Percentiles rank a stretch among this genome's conserved stretches.
phyloP scores from a whole-genome alignment of 2,888 invertebrate species.

The Pseudococcus jackbeardsleyi region DNA sequence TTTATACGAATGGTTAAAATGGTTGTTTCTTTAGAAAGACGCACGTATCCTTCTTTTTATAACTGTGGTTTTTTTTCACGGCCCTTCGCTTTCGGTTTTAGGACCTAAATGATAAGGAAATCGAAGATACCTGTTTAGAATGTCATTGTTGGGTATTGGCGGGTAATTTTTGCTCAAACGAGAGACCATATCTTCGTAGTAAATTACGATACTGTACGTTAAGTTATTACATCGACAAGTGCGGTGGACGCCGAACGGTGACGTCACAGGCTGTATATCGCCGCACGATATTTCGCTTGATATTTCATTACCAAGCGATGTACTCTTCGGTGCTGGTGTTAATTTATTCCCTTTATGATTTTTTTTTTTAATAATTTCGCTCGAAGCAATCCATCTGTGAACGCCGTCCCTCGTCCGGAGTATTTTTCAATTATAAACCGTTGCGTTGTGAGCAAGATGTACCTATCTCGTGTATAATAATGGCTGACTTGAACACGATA shows the following conservation, averaged over 20 bases:
- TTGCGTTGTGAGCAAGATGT: not conserved
- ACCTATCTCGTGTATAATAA: not conserved
- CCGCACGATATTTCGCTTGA: not conserved
- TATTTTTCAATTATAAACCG: conserved; percentile 45
- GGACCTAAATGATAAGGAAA: too few relatives aligned
- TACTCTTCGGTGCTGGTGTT: conserved; percentile 3
- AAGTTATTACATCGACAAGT: not conserved
- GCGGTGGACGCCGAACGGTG: not conserved
- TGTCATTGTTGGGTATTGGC: too few relatives aligned
- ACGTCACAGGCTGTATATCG: not conserved
- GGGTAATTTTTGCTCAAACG: too few relatives aligned
- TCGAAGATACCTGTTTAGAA: too few relatives aligned
- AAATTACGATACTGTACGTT: conserved; percentile 5
- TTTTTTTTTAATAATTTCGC: conserved; percentile 29
- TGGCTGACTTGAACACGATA: not conserved
- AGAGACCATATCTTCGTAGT: not conserved
- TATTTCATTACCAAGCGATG: not conserved
- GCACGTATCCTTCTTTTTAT: too few relatives aligned
- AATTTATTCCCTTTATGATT: conserved; percentile 33
- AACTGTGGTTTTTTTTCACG: too few relatives aligned
- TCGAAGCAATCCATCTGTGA: conserved; percentile 11
- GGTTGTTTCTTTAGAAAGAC: not conserved
- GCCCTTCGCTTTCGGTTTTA: too few relatives aligned
- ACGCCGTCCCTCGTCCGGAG: not conserved
- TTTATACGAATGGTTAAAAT: not conserved